phyloP scores from a whole-genome alignment of 2,797 vertebrate genomes.

The Oreochromis grahami region DNA sequence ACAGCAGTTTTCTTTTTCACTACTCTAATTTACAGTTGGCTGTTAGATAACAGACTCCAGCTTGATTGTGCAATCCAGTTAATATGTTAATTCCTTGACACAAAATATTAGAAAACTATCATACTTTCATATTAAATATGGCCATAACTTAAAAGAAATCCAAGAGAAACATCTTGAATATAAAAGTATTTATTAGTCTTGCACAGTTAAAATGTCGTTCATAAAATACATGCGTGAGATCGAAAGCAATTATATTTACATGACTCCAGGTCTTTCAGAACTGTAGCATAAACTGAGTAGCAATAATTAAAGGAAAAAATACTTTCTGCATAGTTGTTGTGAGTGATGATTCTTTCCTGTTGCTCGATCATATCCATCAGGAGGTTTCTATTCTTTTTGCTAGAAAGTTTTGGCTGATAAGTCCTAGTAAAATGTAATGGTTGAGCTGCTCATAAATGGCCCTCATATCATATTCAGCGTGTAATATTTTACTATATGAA shows the following conservation, averaged over 20 bases:
- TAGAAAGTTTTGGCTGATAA: neutral
- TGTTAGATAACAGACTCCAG: slow-evolving; percentile 55
- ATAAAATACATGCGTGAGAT: neutral
- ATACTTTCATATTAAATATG: neutral
- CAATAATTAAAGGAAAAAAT: neutral
- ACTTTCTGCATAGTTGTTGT: neutral
- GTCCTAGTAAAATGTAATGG: neutral
- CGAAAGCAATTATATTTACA: neutral
- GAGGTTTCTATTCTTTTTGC: neutral
- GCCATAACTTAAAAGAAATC: neutral
- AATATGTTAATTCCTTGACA: neutral
- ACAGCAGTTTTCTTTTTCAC: slow-evolving; percentile 54
- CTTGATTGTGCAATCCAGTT: slow-evolving; percentile 61
- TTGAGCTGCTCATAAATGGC: neutral
- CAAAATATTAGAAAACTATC: neutral
- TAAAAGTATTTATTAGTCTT: neutral
- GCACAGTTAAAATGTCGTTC: neutral
- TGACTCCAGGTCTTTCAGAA: neutral
- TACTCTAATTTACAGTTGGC: slow-evolving; percentile 67
- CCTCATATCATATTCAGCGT: neutral
- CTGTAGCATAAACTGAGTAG: neutral
- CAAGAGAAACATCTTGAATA: neutral
- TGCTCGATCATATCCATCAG: neutral
- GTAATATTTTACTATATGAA: neutral
- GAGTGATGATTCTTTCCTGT: neutral